phyloP scores from a whole-genome alignment of 1,140 invertebrate genomes.

The Lasaia peninsularis region DNA sequence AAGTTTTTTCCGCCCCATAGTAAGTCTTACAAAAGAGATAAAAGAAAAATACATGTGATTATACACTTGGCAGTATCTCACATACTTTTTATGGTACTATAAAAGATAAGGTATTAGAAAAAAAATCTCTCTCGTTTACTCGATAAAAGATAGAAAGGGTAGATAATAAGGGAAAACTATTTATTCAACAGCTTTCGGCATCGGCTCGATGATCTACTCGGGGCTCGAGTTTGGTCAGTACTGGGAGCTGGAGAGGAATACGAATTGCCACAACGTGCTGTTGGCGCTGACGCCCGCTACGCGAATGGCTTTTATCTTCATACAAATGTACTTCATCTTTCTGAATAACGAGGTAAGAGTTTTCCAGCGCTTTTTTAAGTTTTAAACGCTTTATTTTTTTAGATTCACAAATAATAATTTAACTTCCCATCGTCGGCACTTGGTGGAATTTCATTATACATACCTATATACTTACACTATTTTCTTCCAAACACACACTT shows the following conservation, averaged over 20 bases:
- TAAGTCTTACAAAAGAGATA: too few species aligned
- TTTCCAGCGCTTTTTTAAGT: too few species aligned
- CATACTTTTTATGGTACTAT: not conserved
- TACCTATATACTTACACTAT: too few species aligned
- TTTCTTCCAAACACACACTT: too few species aligned
- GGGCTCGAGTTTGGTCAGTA: slow-evolving; percentile 95
- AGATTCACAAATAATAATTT: too few species aligned
- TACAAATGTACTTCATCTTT: slow-evolving; percentile 98
- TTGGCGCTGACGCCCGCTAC: slow-evolving; percentile 91
- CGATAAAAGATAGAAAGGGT: not conserved
- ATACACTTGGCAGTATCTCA: too few species aligned
- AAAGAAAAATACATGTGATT: too few species aligned
- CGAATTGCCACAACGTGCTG: slow-evolving; percentile 92
- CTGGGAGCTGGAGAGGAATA: slow-evolving; percentile 91
- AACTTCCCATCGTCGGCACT: too few species aligned
- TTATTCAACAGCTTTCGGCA: slow-evolving; percentile 87
- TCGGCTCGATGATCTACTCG: slow-evolving; percentile 96
- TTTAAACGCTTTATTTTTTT: not conserved
- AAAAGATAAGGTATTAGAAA: not conserved
- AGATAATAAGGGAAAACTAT: slow-evolving; percentile 9
- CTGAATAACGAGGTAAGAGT: slow-evolving; percentile 92
- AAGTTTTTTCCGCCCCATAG: too few species aligned
- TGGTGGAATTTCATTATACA: too few species aligned
- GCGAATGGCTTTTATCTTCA: slow-evolving; percentile 94
- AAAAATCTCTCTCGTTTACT: not conserved